Evolutionary conservation across 1,140 invertebrate genomes (phyloP).

Genomic region (Lethocerus indicus): DNA sequence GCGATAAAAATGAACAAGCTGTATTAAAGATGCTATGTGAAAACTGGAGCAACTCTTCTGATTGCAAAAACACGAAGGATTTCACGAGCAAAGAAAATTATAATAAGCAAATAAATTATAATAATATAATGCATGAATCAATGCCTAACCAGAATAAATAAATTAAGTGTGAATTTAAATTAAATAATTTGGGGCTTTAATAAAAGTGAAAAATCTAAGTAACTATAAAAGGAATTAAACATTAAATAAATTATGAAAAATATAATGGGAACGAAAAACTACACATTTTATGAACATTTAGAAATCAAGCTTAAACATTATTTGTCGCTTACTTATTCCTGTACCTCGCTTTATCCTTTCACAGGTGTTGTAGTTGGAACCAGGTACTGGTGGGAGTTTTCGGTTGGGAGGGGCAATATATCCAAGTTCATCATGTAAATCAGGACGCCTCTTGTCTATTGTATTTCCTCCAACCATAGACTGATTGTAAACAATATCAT

Average conservation of each 20-base stretch:
- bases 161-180: neutral
- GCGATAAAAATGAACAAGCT: too few relatives aligned
- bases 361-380: conserved; percentile 83
- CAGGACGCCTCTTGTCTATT: conserved; percentile 65
- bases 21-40: too few relatives aligned
- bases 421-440: conserved; percentile 71
- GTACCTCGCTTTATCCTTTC: conserved; percentile 84
- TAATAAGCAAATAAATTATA: too few relatives aligned
- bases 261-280: conserved; percentile 8
- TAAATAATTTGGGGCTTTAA: neutral
- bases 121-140: too few relatives aligned
- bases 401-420: conserved; percentile 85
- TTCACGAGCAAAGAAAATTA: too few relatives aligned
- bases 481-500: conserved; percentile 79
- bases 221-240: conserved; percentile 1
- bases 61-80: too few relatives aligned
- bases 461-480: conserved; percentile 55
- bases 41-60: too few relatives aligned
- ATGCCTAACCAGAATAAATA: neutral
- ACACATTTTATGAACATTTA: conserved; percentile 1
- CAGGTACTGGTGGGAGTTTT: conserved; percentile 76
- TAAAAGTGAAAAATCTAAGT: neutral
- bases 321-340: conserved; percentile 57
- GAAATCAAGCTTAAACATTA: neutral
- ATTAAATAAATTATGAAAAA: conserved; percentile 4